phyloP scores from a whole-genome alignment of 2,113 vertebrate genomes.

The Entomyzon cyanotis region DNA sequence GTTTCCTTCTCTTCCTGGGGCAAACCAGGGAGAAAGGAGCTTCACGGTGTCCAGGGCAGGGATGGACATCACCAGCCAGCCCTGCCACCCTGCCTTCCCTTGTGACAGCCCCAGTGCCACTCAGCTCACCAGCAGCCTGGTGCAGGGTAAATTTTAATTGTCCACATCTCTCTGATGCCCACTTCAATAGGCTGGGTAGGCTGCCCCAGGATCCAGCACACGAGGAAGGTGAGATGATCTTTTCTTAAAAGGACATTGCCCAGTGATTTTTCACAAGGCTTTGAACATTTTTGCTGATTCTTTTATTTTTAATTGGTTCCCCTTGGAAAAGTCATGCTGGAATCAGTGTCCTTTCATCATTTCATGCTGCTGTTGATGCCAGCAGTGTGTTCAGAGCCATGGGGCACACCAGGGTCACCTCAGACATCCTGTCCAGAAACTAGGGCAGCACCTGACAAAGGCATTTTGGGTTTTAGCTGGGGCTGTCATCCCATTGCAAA shows the following conservation, averaged over 20 bases:
- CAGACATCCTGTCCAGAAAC: neutral
- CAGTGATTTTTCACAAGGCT: conserved; percentile 50
- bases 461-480: neutral
- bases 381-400: neutral
- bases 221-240: conserved; percentile 22
- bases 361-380: neutral
- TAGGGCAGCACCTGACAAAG: neutral
- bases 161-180: conserved; percentile 1
- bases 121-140: neutral
- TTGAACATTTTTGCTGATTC: conserved; percentile 53
- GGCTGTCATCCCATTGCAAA: neutral
- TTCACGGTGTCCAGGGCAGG: neutral
- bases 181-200: conserved; percentile 3
- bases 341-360: conserved; percentile 51
- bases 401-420: neutral
- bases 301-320: conserved; percentile 71
- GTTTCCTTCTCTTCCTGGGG: neutral
- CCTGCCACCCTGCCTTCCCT: neutral
- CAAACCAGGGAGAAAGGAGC: neutral
- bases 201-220: neutral
- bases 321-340: conserved; percentile 41
- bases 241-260: conserved; percentile 39
- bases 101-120: neutral
- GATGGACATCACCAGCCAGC: neutral
- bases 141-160: conserved; percentile 27